phyloP scores from a whole-genome alignment of 2,113 vertebrate genomes.

The Microtus richardsoni region DNA sequence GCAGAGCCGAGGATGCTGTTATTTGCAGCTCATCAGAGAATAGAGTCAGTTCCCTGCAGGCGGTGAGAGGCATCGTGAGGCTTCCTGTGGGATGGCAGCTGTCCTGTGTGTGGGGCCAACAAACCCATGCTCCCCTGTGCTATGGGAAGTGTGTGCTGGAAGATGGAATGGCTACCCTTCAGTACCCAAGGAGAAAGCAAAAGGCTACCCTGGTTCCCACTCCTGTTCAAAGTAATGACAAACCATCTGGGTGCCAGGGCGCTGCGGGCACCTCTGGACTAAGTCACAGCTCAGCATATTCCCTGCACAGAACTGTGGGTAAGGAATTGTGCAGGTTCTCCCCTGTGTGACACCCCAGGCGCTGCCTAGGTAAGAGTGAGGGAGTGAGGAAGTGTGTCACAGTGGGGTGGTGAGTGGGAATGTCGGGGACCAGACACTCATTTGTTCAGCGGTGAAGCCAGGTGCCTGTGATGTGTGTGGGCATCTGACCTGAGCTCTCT shows the following conservation, averaged over 20 bases:
- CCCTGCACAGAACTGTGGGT: neutral
- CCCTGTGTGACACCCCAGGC: neutral
- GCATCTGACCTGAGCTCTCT: neutral
- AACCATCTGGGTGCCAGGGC: neutral
- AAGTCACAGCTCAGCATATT: neutral
- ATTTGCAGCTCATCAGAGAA: neutral
- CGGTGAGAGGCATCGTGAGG: accelerated
- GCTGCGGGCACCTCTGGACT: neutral
- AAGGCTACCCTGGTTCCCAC: neutral
- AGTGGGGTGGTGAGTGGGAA: neutral
- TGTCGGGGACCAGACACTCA: no score
- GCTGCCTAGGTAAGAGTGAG: neutral
- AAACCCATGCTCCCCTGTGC: no score
- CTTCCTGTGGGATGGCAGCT: neutral
- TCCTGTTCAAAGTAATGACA: neutral
- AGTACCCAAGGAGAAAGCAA: neutral
- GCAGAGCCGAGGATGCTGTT: accelerated
- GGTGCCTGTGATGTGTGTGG: neutral
- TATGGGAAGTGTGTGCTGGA: accelerated
- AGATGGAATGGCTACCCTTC: accelerated
- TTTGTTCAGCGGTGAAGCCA: neutral
- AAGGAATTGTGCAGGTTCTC: no score
- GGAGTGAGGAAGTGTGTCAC: neutral
- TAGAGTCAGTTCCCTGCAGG: accelerated
- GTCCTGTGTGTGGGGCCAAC: neutral